Conservation (phyloP, 2,888 invertebrate species). For the Cotesia congregata region DNA sequence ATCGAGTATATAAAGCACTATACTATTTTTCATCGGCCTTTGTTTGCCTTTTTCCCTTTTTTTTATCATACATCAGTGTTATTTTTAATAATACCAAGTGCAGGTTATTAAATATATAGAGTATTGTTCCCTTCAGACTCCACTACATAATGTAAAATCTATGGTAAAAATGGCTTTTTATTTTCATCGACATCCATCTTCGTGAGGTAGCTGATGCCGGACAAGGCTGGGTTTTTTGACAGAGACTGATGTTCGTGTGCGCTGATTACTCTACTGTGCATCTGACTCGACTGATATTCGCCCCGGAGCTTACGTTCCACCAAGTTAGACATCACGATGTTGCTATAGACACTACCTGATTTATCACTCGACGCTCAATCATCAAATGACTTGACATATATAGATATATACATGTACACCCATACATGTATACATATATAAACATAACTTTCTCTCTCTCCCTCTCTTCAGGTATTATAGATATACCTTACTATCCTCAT, state of each 20-base stretch:
- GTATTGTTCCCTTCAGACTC: background rate
- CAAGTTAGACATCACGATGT: conserved; percentile 46
- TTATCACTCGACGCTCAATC: conserved; percentile 47
- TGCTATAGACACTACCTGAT: conserved; percentile 50
- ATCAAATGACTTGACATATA: conserved; percentile 14
- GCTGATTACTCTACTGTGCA: conserved; percentile 28
- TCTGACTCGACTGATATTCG: conserved; percentile 43
- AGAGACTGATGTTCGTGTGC: conserved; percentile 53
- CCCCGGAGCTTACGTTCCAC: conserved; percentile 39
- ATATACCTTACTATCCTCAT: background rate
- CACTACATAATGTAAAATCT: background rate
- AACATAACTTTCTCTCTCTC: background rate
- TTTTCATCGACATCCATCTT: conserved; percentile 57
- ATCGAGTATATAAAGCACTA: background rate
- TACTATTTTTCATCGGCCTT: background rate
- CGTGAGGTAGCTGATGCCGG: conserved; percentile 51
- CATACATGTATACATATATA: background rate
- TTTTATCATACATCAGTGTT: background rate
- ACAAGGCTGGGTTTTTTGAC: conserved; percentile 51
- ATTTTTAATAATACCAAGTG: background rate
- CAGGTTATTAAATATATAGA: background rate
- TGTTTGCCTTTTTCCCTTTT: background rate
- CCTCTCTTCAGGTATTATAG: background rate
- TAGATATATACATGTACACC: background rate
- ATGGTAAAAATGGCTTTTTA: conserved; percentile 41